Evolutionary conservation across 2,113 vertebrate species (phyloP).

Genomic region (Upupa epops): DNA sequence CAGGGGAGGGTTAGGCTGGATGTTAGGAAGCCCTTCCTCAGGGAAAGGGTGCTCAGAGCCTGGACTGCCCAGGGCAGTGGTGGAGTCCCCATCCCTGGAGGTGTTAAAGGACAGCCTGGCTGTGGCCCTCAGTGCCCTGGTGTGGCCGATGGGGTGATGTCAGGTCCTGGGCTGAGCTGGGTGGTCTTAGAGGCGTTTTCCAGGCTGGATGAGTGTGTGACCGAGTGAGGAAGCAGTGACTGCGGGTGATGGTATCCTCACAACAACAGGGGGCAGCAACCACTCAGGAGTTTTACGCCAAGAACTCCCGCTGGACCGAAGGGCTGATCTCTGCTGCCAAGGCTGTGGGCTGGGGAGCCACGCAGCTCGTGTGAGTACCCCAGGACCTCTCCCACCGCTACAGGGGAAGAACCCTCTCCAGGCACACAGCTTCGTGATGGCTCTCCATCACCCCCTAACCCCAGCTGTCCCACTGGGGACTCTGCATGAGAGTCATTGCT

Average conservation of each 20-base stretch:
- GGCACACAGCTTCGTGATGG: accelerated
- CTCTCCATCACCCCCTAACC: background rate
- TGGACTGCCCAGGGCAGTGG: no score
- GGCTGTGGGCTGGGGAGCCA: slow-evolving; percentile 97
- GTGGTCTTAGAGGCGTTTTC: no score
- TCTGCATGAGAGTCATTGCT: accelerated
- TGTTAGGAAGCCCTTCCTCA: no score
- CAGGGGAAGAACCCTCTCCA: accelerated
- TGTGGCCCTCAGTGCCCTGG: no score
- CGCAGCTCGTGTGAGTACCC: slow-evolving; percentile 92
- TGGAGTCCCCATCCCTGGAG: no score
- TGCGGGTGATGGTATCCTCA: background rate
- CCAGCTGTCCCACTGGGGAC: background rate
- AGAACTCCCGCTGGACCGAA: slow-evolving; percentile 97
- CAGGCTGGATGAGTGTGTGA: no score
- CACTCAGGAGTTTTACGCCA: slow-evolving; percentile 93
- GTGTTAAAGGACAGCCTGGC: no score
- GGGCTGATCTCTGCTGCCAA: slow-evolving; percentile 98
- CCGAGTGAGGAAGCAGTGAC: no score
- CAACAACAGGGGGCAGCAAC: slow-evolving; percentile 88
- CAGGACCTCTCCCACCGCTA: background rate
- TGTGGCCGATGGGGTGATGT: no score
- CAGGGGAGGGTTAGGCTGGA: no score
- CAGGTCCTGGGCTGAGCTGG: no score
- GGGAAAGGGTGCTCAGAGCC: no score